Evolutionary conservation across 2,888 invertebrate species (phyloP), one percentile per base, ranked within the genome.

Genomic region (Drosophila kambysellisi): DNA sequence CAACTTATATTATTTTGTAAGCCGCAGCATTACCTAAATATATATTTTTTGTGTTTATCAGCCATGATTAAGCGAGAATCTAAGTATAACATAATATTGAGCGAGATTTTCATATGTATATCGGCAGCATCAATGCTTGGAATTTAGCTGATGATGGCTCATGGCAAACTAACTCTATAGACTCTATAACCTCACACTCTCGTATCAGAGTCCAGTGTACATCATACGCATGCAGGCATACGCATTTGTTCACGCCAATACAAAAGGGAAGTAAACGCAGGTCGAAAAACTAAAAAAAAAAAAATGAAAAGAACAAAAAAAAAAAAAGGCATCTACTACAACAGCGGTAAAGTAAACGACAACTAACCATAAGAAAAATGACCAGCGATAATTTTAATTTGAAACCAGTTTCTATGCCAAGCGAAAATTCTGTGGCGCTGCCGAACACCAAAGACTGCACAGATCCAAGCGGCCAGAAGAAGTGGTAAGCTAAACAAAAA

Each of bases 311-410:
- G 57, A 70, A 57, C 56, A 62, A 56, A 60, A 72, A 58, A 72
- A 79, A 71, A 58, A 76, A 85, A 43, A 59, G 65, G 43, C 69
- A 77, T 56, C 56, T 52, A 72, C 68, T 57, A 64, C 25, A 70
- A 66, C 61, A 81, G 74, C 70, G 63, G 71, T 72, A 75, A 88
- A 88, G 79, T 85, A 82, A 88, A 89, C 88, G 89, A 85, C 83
- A 90, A 88, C 79, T 88, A 91, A 79, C 76, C 86, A 88, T 82
- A 90, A 86, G 84, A 90, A 86, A 91, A 91, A 91, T 91, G 90
- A 91, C 91, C 91, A 89, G 82, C 90, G 92, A 92, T 91, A 90
- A 91, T 92, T 92, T 92, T 92, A 91, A 92, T 91, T 92, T 90
- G 87, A 91, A 91, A 91, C 91, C 92, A 82, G 91, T 91, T 91